Conservation (phyloP, 2,888 invertebrate genomes). For the Drosophila pegasa region DNA sequence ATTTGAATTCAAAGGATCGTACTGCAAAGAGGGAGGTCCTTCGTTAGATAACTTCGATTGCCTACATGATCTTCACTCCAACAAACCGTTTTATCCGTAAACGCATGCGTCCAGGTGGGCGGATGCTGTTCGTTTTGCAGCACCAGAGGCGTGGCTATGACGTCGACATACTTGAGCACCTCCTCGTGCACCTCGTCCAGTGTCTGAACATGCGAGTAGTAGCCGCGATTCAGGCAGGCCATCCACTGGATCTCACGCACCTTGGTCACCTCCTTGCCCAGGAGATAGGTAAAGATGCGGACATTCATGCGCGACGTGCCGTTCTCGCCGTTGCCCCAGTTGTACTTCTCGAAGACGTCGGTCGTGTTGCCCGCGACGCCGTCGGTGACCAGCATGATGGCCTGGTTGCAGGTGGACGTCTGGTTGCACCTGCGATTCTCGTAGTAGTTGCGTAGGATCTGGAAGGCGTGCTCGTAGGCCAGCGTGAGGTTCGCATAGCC, state of each 20-base stretch:
- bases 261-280: slow-evolving; percentile 97
- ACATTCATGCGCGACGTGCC: slow-evolving; percentile 91
- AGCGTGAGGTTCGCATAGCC: slow-evolving; percentile 93
- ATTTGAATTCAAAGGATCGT: slow-evolving; percentile 68
- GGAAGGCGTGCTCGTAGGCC: slow-evolving; percentile 94
- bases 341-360: slow-evolving; percentile 93
- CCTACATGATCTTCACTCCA: fast-evolving
- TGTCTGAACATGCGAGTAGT: slow-evolving; percentile 96
- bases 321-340: slow-evolving; percentile 87
- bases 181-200: slow-evolving; percentile 98
- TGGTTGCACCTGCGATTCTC: slow-evolving; percentile 86
- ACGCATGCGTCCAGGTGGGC: slow-evolving; percentile 97
- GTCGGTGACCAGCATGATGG: slow-evolving; percentile 98
- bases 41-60: background rate
- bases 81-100: slow-evolving; percentile 92
- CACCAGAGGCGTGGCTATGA: slow-evolving; percentile 94
- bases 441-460: slow-evolving; percentile 89
- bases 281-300: slow-evolving; percentile 97
- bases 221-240: slow-evolving; percentile 98
- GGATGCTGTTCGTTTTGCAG: slow-evolving; percentile 91
- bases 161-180: slow-evolving; percentile 97
- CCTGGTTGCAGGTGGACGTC: slow-evolving; percentile 92
- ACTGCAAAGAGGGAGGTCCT: slow-evolving; percentile 53
- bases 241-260: slow-evolving; percentile 95
- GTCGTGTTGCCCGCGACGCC: slow-evolving; percentile 95